Evolutionary conservation across 2,888 invertebrate genomes (phyloP).

Genomic region (Antheraea assamensis): DNA sequence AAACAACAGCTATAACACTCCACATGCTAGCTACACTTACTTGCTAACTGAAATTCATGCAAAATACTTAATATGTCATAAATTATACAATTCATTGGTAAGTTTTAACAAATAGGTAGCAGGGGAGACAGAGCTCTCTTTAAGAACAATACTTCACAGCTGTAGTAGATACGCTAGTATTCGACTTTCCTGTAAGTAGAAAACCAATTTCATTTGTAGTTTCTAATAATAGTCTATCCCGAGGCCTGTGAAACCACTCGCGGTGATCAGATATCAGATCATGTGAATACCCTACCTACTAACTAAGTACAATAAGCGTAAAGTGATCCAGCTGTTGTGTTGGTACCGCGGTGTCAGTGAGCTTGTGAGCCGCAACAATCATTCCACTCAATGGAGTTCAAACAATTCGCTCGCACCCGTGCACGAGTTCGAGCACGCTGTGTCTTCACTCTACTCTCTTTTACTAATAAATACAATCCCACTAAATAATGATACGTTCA

Average conservation of each 20-base stretch:
- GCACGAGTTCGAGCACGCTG: background rate
- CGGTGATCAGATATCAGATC: too few relatives aligned
- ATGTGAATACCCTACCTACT: background rate
- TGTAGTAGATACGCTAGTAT: too few relatives aligned
- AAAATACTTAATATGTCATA: background rate
- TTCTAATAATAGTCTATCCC: too few relatives aligned
- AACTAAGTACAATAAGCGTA: background rate
- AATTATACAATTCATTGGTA: background rate
- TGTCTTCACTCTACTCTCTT: background rate
- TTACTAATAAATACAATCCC: too few relatives aligned
- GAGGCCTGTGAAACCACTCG: too few relatives aligned
- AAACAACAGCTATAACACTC: background rate
- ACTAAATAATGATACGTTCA: too few relatives aligned
- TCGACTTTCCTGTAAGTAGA: too few relatives aligned
- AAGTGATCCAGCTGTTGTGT: background rate
- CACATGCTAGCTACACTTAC: background rate
- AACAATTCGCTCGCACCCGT: background rate
- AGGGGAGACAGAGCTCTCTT: background rate
- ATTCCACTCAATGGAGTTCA: slow-evolving; percentile 2
- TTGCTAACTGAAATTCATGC: background rate
- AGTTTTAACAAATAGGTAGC: background rate
- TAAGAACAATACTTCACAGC: too few relatives aligned
- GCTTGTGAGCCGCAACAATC: background rate
- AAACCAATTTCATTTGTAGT: too few relatives aligned
- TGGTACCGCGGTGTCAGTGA: background rate